These are phyloP conservation scores for Aphis craccivora DNA, from an alignment of 1,140 invertebrate species.

Conservation along the genomic window DNA sequence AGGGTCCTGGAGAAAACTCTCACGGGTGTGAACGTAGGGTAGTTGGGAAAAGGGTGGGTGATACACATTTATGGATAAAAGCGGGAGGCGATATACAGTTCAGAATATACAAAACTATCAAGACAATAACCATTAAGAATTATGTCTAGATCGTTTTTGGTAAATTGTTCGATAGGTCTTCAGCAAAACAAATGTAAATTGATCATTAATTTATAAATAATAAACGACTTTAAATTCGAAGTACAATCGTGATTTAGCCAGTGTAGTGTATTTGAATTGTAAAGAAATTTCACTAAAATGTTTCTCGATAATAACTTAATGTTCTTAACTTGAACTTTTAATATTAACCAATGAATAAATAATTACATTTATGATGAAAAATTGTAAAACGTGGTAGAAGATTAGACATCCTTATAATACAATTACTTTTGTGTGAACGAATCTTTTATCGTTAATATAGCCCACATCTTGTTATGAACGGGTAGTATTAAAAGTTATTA, in stretches of 20 bases:
- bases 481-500: neutral
- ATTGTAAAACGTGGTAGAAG: neutral
- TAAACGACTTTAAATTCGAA: neutral
- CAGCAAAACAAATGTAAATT: neutral
- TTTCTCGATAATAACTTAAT: conserved; percentile 21
- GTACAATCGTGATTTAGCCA: neutral
- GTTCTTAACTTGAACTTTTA: neutral
- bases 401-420: neutral
- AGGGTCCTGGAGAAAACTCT: conserved; percentile 5
- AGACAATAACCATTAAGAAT: conserved; percentile 41
- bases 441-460: neutral
- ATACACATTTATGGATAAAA: neutral
- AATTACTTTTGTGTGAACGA: conserved; percentile 2
- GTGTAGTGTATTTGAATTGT: neutral
- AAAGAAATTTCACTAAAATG: neutral
- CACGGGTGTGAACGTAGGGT: neutral
- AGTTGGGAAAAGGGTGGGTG: neutral
- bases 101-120: conserved; percentile 20
- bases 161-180: neutral
- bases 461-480: neutral
- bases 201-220: neutral
- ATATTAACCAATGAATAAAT: neutral
- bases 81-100: neutral
- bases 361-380: neutral
- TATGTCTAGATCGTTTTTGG: conserved; percentile 4